Evolutionary conservation across 2,113 vertebrate genomes (phyloP).

Genomic region (Petroica traversi): DNA sequence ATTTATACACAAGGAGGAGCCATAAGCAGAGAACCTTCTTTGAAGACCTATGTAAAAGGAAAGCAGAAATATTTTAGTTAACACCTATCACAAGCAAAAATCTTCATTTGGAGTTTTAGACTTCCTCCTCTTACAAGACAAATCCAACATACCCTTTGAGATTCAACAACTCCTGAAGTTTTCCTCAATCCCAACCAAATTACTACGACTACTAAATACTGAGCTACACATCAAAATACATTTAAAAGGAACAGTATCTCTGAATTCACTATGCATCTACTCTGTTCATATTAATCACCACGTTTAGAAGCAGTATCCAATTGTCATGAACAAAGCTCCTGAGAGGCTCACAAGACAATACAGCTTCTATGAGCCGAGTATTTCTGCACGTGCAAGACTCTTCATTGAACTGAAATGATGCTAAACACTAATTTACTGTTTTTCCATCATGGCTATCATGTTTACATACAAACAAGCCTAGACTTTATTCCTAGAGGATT

Average conservation of each 20-base stretch:
- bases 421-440: not conserved
- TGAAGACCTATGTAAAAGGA: slow-evolving; percentile 22
- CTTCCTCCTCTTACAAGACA: not conserved
- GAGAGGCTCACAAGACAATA: not conserved
- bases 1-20: not conserved
- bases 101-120: not conserved
- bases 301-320: not conserved
- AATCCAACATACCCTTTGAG: not conserved
- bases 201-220: not conserved
- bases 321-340: not conserved
- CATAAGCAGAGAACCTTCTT: not conserved
- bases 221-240: not conserved
- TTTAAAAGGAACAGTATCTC: not conserved
- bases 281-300: not conserved
- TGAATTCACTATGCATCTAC: not conserved
- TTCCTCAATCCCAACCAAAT: not conserved
- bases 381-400: not conserved
- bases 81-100: not conserved
- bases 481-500: not conserved
- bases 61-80: slow-evolving; percentile 32
- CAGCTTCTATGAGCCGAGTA: not conserved
- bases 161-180: not conserved
- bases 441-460: not conserved
- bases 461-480: not conserved
- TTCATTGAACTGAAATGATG: not conserved